phyloP scores from a whole-genome alignment of 2,888 invertebrate genomes.

The Ischnus inquisitorius region DNA sequence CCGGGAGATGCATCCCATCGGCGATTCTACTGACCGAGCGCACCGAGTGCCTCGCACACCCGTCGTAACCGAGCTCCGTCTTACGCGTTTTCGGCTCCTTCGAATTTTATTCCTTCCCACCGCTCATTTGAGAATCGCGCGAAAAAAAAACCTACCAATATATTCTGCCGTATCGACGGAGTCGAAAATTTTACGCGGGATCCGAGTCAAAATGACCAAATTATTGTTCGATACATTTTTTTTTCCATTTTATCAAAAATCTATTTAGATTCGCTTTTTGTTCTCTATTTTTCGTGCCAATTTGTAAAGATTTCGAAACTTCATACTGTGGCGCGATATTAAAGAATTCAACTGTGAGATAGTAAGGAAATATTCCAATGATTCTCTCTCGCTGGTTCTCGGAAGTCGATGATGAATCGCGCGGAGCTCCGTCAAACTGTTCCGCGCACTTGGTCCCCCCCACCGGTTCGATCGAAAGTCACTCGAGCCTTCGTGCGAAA shows the following conservation, averaged over 20 bases:
- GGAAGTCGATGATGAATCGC: too few species aligned
- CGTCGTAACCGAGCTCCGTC: conserved; percentile 53
- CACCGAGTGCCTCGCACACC: conserved; percentile 58
- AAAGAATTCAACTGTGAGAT: too few species aligned
- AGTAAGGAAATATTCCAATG: too few species aligned
- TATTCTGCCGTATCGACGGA: background rate
- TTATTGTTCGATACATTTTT: conserved; percentile 4
- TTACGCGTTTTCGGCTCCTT: conserved; percentile 5
- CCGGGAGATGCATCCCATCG: conserved; percentile 85
- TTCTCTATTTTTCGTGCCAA: background rate
- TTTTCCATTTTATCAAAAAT: background rate
- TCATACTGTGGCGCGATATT: too few species aligned
- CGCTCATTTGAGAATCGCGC: background rate
- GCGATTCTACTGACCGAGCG: conserved; percentile 77
- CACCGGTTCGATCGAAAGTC: too few species aligned
- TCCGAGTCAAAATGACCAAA: background rate
- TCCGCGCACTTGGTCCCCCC: too few species aligned
- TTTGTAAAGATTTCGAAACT: too few species aligned
- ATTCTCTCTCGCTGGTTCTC: too few species aligned
- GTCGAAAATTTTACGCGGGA: background rate
- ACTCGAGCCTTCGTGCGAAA: too few species aligned
- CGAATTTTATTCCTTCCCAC: background rate
- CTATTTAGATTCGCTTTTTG: background rate
- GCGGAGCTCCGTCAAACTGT: too few species aligned
- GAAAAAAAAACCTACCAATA: background rate